phyloP scores from a whole-genome alignment of 2,113 vertebrate genomes.

The Rhea americana region DNA sequence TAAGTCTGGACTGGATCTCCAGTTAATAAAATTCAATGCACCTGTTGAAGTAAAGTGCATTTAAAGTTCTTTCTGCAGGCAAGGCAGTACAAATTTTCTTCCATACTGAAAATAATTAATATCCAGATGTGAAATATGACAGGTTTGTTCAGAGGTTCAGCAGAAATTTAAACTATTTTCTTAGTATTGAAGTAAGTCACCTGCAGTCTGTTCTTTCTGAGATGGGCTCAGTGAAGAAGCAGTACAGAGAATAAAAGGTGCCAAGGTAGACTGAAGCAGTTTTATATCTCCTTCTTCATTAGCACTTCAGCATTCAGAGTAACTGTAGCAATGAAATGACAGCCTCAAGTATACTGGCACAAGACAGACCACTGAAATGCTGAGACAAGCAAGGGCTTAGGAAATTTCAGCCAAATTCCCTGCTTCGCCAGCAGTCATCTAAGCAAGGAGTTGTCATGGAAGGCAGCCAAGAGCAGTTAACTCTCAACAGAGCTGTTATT shows the following conservation, averaged over 20 bases:
- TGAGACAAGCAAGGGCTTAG: background rate
- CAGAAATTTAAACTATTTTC: background rate
- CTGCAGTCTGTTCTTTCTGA: background rate
- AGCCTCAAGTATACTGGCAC: background rate
- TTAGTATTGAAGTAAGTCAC: background rate
- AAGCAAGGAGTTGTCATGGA: background rate
- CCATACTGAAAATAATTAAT: background rate
- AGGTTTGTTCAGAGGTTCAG: background rate
- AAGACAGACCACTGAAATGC: background rate
- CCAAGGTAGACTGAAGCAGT: background rate
- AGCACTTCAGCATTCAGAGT: background rate
- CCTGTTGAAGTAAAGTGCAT: conserved; percentile 37
- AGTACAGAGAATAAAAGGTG: background rate
- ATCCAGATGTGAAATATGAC: background rate
- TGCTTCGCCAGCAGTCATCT: conserved; percentile 1
- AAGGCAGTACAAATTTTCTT: background rate
- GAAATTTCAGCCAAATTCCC: background rate
- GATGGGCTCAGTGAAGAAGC: background rate
- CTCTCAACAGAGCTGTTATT: background rate
- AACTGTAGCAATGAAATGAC: background rate
- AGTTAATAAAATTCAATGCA: conserved; percentile 41
- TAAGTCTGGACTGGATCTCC: conserved; percentile 9
- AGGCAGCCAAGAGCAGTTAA: conserved; percentile 10
- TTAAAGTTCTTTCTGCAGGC: background rate
- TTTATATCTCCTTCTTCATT: background rate